Conservation (phyloP, 2,888 invertebrate genomes). For the Daptonema setosum region DNA sequence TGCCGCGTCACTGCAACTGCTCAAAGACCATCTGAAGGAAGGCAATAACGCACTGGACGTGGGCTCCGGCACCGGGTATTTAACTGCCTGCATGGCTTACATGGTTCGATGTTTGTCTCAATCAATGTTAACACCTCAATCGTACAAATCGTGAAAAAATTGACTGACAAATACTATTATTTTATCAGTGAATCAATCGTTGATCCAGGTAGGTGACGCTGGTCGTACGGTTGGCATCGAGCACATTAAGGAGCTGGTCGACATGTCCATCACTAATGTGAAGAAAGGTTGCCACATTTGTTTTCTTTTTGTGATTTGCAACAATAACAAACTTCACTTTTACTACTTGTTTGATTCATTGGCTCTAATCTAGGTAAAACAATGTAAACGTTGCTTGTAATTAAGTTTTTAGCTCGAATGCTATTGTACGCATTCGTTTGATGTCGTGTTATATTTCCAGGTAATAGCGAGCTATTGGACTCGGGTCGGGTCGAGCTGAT, state of each 20-base stretch:
- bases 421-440: neutral
- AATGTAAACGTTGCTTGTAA: too few relatives aligned
- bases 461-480: neutral
- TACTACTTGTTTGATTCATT: too few relatives aligned
- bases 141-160: too few relatives aligned
- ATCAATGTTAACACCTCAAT: too few relatives aligned
- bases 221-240: slow-evolving; percentile 62
- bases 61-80: slow-evolving; percentile 77
- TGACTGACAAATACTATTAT: too few relatives aligned
- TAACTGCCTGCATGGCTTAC: slow-evolving; percentile 68
- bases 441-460: neutral
- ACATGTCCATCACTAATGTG: slow-evolving; percentile 37
- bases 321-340: too few relatives aligned
- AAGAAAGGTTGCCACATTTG: too few relatives aligned
- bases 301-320: too few relatives aligned
- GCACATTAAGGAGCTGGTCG: slow-evolving; percentile 60
- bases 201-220: slow-evolving; percentile 41
- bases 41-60: slow-evolving; percentile 57
- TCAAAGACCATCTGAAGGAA: slow-evolving; percentile 51
- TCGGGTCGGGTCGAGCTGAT: slow-evolving; percentile 5
- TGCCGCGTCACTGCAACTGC: slow-evolving; percentile 64
- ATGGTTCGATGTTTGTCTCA: too few relatives aligned
- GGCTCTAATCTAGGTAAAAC: too few relatives aligned
- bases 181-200: neutral
- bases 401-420: too few relatives aligned